phyloP scores from a whole-genome alignment of 2,797 vertebrate species.

The Pyrocephalus nanus region DNA sequence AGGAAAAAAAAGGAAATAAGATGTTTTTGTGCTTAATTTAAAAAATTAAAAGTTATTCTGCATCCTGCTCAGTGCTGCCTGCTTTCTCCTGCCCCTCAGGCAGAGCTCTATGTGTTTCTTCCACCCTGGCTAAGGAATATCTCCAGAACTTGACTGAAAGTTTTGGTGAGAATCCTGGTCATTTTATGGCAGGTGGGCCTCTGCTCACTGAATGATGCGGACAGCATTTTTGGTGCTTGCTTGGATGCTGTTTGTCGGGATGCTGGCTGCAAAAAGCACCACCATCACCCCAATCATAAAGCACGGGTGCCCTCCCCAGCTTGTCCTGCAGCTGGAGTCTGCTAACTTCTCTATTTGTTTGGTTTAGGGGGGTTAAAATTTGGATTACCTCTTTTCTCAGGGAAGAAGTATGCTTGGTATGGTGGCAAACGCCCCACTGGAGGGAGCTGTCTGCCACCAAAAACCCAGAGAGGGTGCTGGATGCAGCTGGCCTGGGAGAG shows the following conservation, averaged over 20 bases:
- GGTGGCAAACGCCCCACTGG: not conserved
- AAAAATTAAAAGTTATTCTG: not conserved
- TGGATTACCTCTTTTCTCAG: fast-evolving
- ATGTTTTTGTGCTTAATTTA: not conserved
- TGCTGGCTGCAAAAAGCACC: not conserved
- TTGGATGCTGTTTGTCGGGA: not conserved
- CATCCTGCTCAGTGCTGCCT: not conserved
- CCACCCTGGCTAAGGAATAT: not conserved
- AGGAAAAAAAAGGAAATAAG: not conserved
- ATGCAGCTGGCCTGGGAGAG: fast-evolving
- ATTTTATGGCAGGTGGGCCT: fast-evolving
- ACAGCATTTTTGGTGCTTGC: not conserved
- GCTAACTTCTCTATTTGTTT: not conserved
- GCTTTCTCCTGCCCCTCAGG: not conserved
- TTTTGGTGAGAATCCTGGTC: too few species aligned
- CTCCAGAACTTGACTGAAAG: not conserved
- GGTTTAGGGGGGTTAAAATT: fast-evolving
- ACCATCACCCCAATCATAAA: fast-evolving
- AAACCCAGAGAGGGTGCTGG: not conserved
- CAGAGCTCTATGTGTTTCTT: fast-evolving
- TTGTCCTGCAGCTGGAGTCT: not conserved
- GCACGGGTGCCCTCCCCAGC: not conserved
- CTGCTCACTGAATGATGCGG: fast-evolving
- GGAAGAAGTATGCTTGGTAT: fast-evolving
- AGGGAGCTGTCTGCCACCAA: conserved; percentile 50